A percentile compares a stretch with the other conserved stretches of the same genome.
These are phyloP conservation scores for Eulemur rufifrons DNA, from an alignment of 2,113 vertebrate species.

Conservation along the genomic window DNA sequence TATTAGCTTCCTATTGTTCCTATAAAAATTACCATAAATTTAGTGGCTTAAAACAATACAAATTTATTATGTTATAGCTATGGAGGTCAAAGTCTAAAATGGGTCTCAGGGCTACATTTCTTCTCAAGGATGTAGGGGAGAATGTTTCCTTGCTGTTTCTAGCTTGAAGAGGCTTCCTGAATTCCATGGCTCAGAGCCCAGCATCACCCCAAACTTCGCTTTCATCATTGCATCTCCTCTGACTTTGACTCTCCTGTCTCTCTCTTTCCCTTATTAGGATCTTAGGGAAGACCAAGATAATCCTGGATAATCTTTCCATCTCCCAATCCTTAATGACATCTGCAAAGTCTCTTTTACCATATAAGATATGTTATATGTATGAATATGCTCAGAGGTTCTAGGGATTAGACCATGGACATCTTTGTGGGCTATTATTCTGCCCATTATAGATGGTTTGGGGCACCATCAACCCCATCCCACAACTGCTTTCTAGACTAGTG, in stretches of 20 bases:
- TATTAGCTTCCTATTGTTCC: neutral
- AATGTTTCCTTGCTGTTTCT: neutral
- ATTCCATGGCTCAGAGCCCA: neutral
- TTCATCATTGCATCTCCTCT: neutral
- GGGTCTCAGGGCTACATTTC: neutral
- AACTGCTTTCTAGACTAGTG: neutral
- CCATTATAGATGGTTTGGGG: neutral
- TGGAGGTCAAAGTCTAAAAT: neutral
- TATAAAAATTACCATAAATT: neutral
- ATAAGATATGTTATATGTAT: neutral
- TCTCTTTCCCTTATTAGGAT: neutral
- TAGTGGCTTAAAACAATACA: neutral
- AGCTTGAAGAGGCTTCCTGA: neutral
- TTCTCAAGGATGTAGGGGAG: too few species aligned
- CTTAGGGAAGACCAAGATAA: neutral
- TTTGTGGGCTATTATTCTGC: neutral
- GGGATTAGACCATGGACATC: neutral
- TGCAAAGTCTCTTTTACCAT: neutral
- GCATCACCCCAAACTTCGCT: neutral
- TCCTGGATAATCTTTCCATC: neutral
- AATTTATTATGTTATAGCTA: neutral
- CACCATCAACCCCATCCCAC: neutral
- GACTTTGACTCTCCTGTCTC: neutral
- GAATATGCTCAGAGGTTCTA: neutral
- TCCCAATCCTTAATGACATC: neutral